These are phyloP conservation scores for Meteorus sp. DNA, from an alignment of 1,140 invertebrate genomes.

Conservation along the genomic window DNA sequence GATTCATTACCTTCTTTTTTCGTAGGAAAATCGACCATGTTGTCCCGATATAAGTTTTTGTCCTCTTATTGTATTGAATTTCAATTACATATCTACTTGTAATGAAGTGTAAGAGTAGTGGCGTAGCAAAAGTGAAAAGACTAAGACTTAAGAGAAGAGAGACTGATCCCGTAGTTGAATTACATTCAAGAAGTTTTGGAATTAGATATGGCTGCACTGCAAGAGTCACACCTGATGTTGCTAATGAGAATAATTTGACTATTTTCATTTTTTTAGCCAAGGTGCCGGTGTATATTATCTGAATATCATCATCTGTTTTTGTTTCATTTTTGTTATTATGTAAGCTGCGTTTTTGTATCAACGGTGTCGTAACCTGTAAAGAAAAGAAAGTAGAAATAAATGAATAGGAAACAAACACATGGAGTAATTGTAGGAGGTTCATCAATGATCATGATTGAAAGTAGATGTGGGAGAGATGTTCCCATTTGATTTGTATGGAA, in stretches of 20 bases:
- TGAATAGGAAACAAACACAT: too few relatives aligned
- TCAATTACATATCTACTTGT: slow-evolving; percentile 84
- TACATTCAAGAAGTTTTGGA: slow-evolving; percentile 62
- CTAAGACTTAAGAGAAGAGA: slow-evolving; percentile 62
- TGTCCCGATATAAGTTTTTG: slow-evolving; percentile 70
- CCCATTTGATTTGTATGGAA: too few relatives aligned
- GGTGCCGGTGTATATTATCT: slow-evolving; percentile 66
- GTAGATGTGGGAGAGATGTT: too few relatives aligned
- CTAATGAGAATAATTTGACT: slow-evolving; percentile 81
- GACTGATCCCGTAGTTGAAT: slow-evolving; percentile 63
- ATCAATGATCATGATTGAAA: too few relatives aligned
- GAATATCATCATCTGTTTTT: neutral
- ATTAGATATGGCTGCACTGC: slow-evolving; percentile 74
- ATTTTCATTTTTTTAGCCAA: slow-evolving; percentile 68
- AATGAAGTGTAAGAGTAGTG: slow-evolving; percentile 78
- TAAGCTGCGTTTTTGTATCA: neutral
- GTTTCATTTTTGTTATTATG: neutral
- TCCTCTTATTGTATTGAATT: slow-evolving; percentile 69
- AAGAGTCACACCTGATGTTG: slow-evolving; percentile 71
- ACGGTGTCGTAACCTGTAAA: too few relatives aligned
- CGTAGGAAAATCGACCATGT: slow-evolving; percentile 68
- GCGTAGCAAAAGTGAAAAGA: slow-evolving; percentile 81
- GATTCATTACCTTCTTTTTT: slow-evolving; percentile 36
- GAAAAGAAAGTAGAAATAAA: too few relatives aligned
- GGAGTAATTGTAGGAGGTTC: too few relatives aligned